Evolutionary conservation across 2,888 invertebrate genomes (phyloP).

Genomic region (Synanthedon tipuliformis): DNA sequence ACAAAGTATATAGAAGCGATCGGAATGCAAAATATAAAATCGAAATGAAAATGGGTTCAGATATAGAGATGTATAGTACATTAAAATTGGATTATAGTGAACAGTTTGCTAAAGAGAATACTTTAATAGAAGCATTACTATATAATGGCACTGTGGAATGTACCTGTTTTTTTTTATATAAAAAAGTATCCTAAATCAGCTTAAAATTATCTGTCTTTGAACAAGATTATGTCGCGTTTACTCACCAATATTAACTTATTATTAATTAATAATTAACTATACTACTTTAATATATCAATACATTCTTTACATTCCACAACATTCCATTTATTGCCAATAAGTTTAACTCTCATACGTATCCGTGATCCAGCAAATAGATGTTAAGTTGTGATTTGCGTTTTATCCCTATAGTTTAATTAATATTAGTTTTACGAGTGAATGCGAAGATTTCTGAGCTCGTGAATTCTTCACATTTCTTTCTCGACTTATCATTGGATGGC

Average conservation of each 20-base stretch:
- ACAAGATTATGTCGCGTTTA: slow-evolving; percentile 57
- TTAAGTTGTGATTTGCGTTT: slow-evolving; percentile 67
- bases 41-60: slow-evolving; percentile 19
- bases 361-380: slow-evolving; percentile 58
- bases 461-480: slow-evolving; percentile 53
- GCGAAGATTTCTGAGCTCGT: slow-evolving; percentile 61
- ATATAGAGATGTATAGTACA: slow-evolving; percentile 13
- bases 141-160: slow-evolving; percentile 66
- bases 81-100: slow-evolving; percentile 40
- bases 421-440: slow-evolving; percentile 40
- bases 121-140: slow-evolving; percentile 51
- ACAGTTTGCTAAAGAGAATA: slow-evolving; percentile 39
- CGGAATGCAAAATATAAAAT: not conserved
- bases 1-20: not conserved
- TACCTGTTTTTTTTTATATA: slow-evolving; percentile 49
- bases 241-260: slow-evolving; percentile 34
- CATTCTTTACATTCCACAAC: slow-evolving; percentile 33
- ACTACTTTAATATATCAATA: slow-evolving; percentile 42
- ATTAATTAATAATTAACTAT: slow-evolving; percentile 31
- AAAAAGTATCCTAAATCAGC: slow-evolving; percentile 62
- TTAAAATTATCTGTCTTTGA: slow-evolving; percentile 52
- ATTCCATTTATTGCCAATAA: slow-evolving; percentile 56
- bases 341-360: slow-evolving; percentile 26
- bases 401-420: slow-evolving; percentile 48
- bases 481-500: slow-evolving; percentile 31